Base-by-base conservation (phyloP, 1,140 invertebrate genomes). In the Drosophila lowei region DNA sequence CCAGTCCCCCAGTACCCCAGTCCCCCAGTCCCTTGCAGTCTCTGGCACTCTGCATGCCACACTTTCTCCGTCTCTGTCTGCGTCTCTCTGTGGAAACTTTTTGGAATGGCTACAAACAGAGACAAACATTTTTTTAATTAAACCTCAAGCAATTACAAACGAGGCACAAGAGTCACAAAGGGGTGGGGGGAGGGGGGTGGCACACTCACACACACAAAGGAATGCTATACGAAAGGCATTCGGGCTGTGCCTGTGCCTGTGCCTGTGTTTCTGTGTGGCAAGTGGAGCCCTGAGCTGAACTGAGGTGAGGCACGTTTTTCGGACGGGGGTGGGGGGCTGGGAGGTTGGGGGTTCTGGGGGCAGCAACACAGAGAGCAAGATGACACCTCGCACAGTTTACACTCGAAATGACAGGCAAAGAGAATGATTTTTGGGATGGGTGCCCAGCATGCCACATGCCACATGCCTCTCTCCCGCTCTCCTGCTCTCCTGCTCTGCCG, bases 111-210 rank as follows among this genome's bases (percentile, higher is more conserved):
- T 43, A 49, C 57, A 74, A 62, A 56, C 58, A 56, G 55, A 58
- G 54, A 72, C 71, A 88, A 79, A 84, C 70, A 83, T 83, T 89
- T 86, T 88, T 88, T 89, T 88, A 88, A 88, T 88, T 85, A 85
- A 85, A 86, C 81, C 81, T 64, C 61, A 85, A 85, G 81, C 81
- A 86, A 85, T 86, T 89, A 89, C 78, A 78, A 66, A 52, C 66
- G 59, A 43, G 67, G 77, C 59, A 67, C 34, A 38, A 38, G 34
- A 79, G 71, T 83, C 79, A 38, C 34, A 78, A 68, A 62, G 57
- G 83, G 74, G 30, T 0, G 30, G 30, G 54, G 8, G 8, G 8
- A 8, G 61, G 58, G 11, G 34, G 4, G 11, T 18, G 18, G 18
- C 18, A 18, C 18, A 18, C 18, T 2, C 18, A 18, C 30, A 9